A percentile compares a stretch with the other conserved stretches of the same genome.
Evolutionary conservation across 2,797 vertebrate genomes (phyloP).

Genomic region (Pteropus rufus): DNA sequence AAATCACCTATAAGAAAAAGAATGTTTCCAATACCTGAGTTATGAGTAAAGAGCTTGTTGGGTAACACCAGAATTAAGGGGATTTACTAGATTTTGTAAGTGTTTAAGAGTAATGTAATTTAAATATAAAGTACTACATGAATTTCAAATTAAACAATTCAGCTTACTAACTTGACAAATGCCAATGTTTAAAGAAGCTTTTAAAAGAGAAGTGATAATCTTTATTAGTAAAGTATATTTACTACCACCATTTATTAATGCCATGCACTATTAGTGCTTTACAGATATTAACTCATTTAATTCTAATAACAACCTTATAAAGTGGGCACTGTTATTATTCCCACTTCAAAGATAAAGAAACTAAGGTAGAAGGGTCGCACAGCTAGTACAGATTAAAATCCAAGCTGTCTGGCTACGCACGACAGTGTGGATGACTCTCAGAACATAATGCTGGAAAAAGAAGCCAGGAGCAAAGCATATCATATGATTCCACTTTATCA

Average conservation of each 20-base stretch:
- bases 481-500: neutral
- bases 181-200: neutral
- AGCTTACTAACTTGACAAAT: neutral
- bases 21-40: neutral
- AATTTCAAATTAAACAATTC: neutral
- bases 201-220: neutral
- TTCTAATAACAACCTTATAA: neutral
- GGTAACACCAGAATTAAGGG: constrained; percentile 15
- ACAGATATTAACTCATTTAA: neutral
- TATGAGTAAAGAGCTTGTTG: neutral
- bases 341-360: neutral
- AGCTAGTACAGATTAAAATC: neutral
- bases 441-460: neutral
- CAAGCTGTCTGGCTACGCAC: neutral
- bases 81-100: neutral
- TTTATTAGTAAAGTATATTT: neutral
- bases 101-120: neutral
- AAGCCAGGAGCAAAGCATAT: neutral
- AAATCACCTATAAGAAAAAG: neutral
- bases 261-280: neutral
- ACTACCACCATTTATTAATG: neutral
- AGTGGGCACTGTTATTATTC: neutral
- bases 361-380: neutral
- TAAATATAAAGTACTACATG: neutral
- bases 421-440: neutral